A percentile compares a stretch with the other conserved stretches of the same genome.
Conservation (phyloP, 2,888 invertebrate species). For the Cerceris ruficornis region DNA sequence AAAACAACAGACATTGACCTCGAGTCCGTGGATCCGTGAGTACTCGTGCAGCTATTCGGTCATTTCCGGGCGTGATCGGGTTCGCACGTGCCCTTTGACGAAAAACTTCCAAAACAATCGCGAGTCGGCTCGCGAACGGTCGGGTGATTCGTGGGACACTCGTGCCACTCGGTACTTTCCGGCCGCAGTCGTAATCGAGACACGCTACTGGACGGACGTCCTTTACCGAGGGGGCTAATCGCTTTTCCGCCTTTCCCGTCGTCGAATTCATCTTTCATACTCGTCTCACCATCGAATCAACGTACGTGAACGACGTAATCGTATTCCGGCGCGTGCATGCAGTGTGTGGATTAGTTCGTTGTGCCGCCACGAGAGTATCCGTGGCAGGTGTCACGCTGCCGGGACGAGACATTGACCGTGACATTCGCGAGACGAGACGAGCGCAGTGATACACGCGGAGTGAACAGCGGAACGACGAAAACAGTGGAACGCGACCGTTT, state of each 20-base stretch:
- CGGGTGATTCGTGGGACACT: neutral
- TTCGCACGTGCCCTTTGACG: conserved; percentile 2
- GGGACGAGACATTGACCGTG: conserved; percentile 68
- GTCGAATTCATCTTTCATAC: neutral
- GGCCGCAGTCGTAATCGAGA: neutral
- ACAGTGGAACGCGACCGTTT: conserved; percentile 5
- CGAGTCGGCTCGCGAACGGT: neutral
- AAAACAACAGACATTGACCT: neutral
- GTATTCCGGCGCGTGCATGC: conserved; percentile 32
- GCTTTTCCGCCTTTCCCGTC: neutral
- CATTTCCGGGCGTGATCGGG: neutral
- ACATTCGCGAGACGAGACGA: conserved; percentile 57
- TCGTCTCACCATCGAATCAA: neutral
- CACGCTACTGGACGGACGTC: neutral
- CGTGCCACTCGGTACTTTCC: conserved; percentile 12
- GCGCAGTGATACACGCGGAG: conserved; percentile 41
- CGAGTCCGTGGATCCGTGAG: too few species aligned
- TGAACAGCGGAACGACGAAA: conserved; percentile 4
- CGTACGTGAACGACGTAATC: neutral
- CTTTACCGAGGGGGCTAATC: too few species aligned
- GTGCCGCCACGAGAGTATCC: conserved; percentile 54
- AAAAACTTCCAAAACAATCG: neutral
- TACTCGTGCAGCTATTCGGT: too few species aligned
- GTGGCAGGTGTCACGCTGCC: conserved; percentile 66
- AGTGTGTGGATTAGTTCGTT: conserved; percentile 55